These are phyloP conservation scores for Tuberolachnus salignus DNA, from an alignment of 2,888 invertebrate genomes.

Conservation along the genomic window DNA sequence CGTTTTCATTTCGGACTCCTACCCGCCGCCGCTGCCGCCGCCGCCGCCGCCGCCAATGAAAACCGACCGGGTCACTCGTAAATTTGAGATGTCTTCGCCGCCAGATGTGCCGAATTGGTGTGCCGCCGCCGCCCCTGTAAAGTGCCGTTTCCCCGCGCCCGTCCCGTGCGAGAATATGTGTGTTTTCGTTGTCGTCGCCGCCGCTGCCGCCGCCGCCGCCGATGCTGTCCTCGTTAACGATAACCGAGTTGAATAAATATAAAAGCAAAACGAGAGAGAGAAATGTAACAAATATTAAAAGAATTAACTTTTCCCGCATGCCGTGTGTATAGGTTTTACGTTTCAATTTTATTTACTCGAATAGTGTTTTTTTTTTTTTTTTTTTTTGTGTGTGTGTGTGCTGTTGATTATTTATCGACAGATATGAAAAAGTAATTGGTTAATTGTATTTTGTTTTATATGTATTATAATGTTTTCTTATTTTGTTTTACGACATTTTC, in stretches of 20 bases:
- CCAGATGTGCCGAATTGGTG: slow-evolving; percentile 56
- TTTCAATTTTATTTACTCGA: neutral
- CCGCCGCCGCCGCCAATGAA: neutral
- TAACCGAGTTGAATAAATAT: slow-evolving; percentile 6
- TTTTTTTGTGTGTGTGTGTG: too few relatives aligned
- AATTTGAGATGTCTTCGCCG: slow-evolving; percentile 55
- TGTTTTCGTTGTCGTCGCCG: slow-evolving; percentile 5
- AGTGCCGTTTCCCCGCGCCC: neutral
- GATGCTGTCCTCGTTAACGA: slow-evolving; percentile 27
- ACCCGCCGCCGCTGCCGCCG: too few relatives aligned
- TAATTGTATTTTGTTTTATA: too few relatives aligned
- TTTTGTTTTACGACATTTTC: too few relatives aligned
- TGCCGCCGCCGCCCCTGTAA: neutral
- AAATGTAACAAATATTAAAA: neutral
- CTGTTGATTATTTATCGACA: too few relatives aligned
- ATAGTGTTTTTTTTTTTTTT: too few relatives aligned
- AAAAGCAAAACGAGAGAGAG: neutral
- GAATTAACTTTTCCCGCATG: neutral
- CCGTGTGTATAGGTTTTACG: too few relatives aligned
- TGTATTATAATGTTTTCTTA: too few relatives aligned
- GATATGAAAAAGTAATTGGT: too few relatives aligned
- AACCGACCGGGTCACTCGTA: slow-evolving; percentile 54
- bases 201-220: too few relatives aligned
- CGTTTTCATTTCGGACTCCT: slow-evolving; percentile 51
- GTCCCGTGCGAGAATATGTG: neutral